phyloP scores from a whole-genome alignment of 2,797 vertebrate species.

The Siniperca obscura region DNA sequence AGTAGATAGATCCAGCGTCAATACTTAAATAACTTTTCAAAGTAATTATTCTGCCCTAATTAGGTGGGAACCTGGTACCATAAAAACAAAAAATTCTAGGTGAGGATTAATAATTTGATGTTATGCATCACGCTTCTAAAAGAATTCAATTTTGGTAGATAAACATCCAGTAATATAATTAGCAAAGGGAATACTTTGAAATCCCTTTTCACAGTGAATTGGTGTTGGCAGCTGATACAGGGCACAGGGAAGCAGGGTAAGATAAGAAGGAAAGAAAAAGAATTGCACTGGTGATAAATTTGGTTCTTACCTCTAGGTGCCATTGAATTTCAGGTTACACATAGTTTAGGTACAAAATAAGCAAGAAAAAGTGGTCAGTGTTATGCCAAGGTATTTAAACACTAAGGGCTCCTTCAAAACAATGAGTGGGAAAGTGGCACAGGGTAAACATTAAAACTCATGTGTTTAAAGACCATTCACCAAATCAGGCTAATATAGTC shows the following conservation, averaged over 20 bases:
- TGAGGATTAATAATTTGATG: slow-evolving; percentile 67
- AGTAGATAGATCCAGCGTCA: slow-evolving; percentile 62
- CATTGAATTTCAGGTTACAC: not conserved
- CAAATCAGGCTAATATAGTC: not conserved
- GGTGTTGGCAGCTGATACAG: slow-evolving; percentile 51
- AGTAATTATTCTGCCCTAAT: slow-evolving; percentile 84
- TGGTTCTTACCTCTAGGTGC: not conserved
- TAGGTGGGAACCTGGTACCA: slow-evolving; percentile 73
- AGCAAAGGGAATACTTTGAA: slow-evolving; percentile 70
- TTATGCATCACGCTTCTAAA: slow-evolving; percentile 61
- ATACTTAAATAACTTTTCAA: slow-evolving; percentile 74
- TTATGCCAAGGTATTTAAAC: not conserved
- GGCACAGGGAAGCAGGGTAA: slow-evolving; percentile 11
- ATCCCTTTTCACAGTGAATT: slow-evolving; percentile 50
- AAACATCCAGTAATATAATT: slow-evolving; percentile 72
- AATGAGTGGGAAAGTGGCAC: not conserved
- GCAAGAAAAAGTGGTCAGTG: not conserved
- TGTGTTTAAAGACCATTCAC: not conserved
- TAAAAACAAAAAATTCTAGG: slow-evolving; percentile 69
- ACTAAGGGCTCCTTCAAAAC: not conserved
- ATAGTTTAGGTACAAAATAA: not conserved
- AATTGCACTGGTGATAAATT: slow-evolving; percentile 24
- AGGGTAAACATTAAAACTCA: not conserved
- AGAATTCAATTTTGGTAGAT: slow-evolving; percentile 67
- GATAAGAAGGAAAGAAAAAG: slow-evolving; percentile 29